Evolutionary conservation across 2,797 vertebrate genomes (phyloP).

Genomic region (Sebastes matsubarae): DNA sequence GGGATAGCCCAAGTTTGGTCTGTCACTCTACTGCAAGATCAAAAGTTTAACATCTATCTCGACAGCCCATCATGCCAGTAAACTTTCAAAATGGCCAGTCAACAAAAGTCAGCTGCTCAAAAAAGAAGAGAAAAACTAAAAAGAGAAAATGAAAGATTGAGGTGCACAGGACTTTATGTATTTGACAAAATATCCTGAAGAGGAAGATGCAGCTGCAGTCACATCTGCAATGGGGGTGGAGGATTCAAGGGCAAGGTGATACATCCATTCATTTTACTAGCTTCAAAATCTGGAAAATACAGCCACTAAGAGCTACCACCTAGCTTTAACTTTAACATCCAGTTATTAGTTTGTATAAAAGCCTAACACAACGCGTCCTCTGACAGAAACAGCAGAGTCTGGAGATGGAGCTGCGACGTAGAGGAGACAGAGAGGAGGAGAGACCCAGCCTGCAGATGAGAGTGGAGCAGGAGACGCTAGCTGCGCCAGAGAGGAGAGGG

Average conservation of each 20-base stretch:
- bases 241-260: neutral
- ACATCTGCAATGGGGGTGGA: neutral
- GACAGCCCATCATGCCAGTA: neutral
- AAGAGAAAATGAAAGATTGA: neutral
- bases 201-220: neutral
- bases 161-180: neutral
- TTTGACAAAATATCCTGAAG: neutral
- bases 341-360: neutral
- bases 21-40: neutral
- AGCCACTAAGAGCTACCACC: neutral
- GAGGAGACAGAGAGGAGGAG: neutral
- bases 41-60: neutral
- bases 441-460: neutral
- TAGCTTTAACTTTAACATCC: neutral
- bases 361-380: neutral
- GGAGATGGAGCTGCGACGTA: neutral
- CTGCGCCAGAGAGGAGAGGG: neutral
- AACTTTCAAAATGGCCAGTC: neutral
- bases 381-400: neutral
- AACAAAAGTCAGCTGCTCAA: neutral
- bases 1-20: neutral
- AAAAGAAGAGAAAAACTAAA: neutral
- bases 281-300: neutral
- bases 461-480: neutral
- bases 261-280: neutral